Evolutionary conservation across 92 coral and sea anemone genomes (phyloP), one percentile per base, ranked within the genome.

Genomic region (Scolanthus callimorphus): DNA sequence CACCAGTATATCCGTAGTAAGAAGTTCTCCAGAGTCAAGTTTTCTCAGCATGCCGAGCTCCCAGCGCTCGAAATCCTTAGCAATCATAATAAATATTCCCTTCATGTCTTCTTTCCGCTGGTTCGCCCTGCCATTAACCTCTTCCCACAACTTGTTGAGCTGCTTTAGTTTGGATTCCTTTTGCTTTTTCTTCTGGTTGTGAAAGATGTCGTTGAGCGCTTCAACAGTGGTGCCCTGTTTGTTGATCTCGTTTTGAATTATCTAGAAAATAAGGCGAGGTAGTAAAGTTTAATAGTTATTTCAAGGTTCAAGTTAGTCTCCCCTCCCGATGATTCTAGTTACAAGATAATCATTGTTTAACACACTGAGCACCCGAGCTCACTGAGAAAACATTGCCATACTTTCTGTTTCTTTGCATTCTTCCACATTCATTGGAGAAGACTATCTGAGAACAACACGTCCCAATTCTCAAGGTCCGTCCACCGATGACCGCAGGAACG

Each of bases 61-160:
- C 98, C 98, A 92, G 47, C 85, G 59, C 73, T 92, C 96, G 53
- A 92, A 92, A 65, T 81, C 91, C 72, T 74, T 88, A 34, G 91
- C 84, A 29, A 82, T 84, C 89, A 78, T 84, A 6, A 92, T 69
- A 50, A 92, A 92, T 41, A 92, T 96, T 19, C 96, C 84, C 74
- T 85, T 88, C 60, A 92, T 83, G 48, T 92, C 98, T 60, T 71
- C 91, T 48, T 83, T 78, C 3, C 90, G 70, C 30, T 45, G 64
- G 30, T 79, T 80, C 20, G 90, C 78, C 64, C 70, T 74, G 60
- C 85, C 64, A 49, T 55, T 53, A 41, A 92, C 94, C 29, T 84
- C 98, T 41, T 73, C 88, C 98, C 98, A 92, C 20, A 86, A 66
- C 49, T 80, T 88, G 86, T 92, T 92, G 23, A 92, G 58, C 53